These are phyloP conservation scores for Diuraphis noxia DNA, from an alignment of 1,140 invertebrate genomes.

Conservation along the genomic window DNA sequence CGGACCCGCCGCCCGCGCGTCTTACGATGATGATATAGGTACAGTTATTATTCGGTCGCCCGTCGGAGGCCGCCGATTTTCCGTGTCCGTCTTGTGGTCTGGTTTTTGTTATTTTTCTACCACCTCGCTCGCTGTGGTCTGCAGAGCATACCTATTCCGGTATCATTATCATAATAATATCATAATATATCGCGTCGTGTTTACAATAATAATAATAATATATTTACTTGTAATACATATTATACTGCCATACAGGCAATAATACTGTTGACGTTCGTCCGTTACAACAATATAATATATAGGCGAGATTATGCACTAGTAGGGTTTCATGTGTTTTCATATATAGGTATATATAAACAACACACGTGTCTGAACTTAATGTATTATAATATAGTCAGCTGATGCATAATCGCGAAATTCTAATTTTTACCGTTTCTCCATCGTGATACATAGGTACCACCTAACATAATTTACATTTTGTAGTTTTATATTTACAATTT, in stretches of 20 bases:
- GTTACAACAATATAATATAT: neutral
- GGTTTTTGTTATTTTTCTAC: slow-evolving; percentile 12
- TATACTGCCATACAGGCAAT: too few species aligned
- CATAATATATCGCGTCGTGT: neutral
- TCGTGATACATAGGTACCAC: neutral
- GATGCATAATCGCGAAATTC: neutral
- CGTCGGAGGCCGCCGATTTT: neutral
- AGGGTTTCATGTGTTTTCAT: neutral
- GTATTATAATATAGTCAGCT: neutral
- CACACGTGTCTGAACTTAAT: too few species aligned
- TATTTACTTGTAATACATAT: neutral
- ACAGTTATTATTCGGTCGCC: slow-evolving; percentile 37
- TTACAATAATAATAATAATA: neutral
- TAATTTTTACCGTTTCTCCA: neutral
- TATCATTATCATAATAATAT: neutral
- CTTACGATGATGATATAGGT: slow-evolving; percentile 7
- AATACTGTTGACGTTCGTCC: neutral
- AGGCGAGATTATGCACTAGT: neutral
- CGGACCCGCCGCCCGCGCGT: slow-evolving; percentile 32
- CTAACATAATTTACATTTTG: neutral
- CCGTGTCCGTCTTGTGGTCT: slow-evolving; percentile 7
- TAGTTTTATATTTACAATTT: neutral
- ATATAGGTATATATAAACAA: neutral
- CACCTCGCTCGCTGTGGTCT: neutral
- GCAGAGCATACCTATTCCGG: neutral